Evolutionary conservation across 2,888 invertebrate genomes (phyloP), one percentile per base, ranked within the genome.

Genomic region (Trileptium ribeirensis): DNA sequence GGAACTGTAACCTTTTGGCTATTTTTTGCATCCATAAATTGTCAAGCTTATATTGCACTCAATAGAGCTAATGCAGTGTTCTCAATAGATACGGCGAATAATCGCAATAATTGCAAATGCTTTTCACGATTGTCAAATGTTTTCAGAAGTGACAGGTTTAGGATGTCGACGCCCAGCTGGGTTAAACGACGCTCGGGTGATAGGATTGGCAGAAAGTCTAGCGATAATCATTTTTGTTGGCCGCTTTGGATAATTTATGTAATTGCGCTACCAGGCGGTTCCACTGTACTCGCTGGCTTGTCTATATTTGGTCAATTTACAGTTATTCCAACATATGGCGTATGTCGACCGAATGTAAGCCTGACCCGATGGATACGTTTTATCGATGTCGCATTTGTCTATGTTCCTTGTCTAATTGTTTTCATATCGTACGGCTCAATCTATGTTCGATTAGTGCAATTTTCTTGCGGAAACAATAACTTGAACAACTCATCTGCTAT

Each of bases 281-380:
- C 51, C 8, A 51, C 24, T 8, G 8, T 24, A 24, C 37, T 70
- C 34, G 74, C 74, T 15, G 74, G 15, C 74, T 8, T 8, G 24
- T n/a, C 33, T 15, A n/a, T 75, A 34, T 24, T 2, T 8, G 77
- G 77, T n/a, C 33, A 39, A n/a, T 75, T 75, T 75, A 34, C 77
- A n/a, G 77, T 75, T 8, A 33, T 75, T 2, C 77, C 77, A 33
- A 75, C 77, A 15, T 75, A 38, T 38, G 77, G 77, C 34, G n/a
- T 75, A n/a, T 75, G 77, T 38, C n/a, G 36, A 15, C 34, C 38
- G n/a, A 36, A 34, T 8, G 2, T 75, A 8, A 3, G 8, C 34
- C 34, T 29, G 2, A 8, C n/a, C 15, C 24, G 33, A n/a, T 75
- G 77, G 77, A 75, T 33, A 75, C 36, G n/a, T n/a, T 8, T 38